Evolutionary conservation across 2,888 invertebrate genomes (phyloP), one percentile per base, ranked within the genome.

Genomic region (Orthosia gothica): DNA sequence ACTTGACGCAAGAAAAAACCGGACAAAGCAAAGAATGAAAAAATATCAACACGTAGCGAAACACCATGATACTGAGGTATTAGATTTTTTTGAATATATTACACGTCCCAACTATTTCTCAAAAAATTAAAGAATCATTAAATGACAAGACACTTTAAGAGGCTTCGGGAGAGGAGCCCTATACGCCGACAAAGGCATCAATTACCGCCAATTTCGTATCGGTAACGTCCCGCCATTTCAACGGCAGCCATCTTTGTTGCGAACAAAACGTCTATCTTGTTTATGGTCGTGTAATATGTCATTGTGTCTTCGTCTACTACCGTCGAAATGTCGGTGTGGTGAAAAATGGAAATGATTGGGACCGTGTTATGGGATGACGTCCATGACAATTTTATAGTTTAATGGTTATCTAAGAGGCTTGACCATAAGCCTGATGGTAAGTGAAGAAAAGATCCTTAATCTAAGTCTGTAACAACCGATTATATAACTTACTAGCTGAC

Each of bases 161-260:
- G 67, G 52, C 52, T 66, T 55, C 40, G 82, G 70, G 76, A 71
- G 45, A 80, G 52, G 79, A 82, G 65, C 87, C 85, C 86, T 87
- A 74, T 59, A 55, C 58, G 49, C 75, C 81, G 83, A 86, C 85
- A 87, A 86, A 86, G 73, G 83, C 86, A 83, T 83, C 90, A 88
- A 89, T 90, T 89, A 87, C 84, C 84, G 86, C 84, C 87, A 87
- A 89, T 90, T 87, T 88, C 82, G 88, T 86, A 86, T 88, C 85
- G 85, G 87, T 85, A 84, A 79, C 86, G 77, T 76, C 64, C 79
- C 86, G 82, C 81, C 87, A 87, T 88, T 77, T 84, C 82, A 75
- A 74, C 74, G 78, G 80, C 87, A 74, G 88, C 88, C 85, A 86
- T 89, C 77, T 87, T 87, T 78, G 84, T 81, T 76, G 67, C 64